Base-by-base conservation (phyloP, 1,140 invertebrate genomes). In the Drosophila nebulosa region DNA sequence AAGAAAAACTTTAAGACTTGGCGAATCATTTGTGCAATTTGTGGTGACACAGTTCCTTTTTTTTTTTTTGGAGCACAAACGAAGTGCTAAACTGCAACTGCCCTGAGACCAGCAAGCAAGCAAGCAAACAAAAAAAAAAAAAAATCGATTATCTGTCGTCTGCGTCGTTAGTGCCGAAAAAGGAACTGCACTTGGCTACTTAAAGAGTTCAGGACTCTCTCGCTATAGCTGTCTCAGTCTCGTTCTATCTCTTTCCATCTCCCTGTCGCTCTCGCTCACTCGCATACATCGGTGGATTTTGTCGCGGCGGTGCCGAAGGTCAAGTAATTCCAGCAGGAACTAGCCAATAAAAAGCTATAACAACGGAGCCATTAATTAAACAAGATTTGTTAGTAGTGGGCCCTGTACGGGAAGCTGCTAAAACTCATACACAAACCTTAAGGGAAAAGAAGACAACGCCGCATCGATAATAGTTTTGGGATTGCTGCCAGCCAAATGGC, bases 361-460 rank as follows among this genome's bases (percentile, higher is more conserved):
- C 85, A 91, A 91, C 90, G 90, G 90, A 91, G 90, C 89, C 90
- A 74, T 24, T 84, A 79, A 74, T 58, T 46, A 64, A 75, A 64
- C 71, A 71, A 60, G 64, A 83, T 53, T 72, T 77, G 69, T 64
- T 65, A 71, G 52, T 78, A 67, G 50, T 80, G 77, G 62, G 74
- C 68, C 74, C 70, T 52, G 74, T 56, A 56, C 74, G 64, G 62
- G 78, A 81, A 72, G 74, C 69, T 66, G 58, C 75, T 62, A 74
- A 70, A 46, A 64, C 65, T 46, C 52, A 65, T 56, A 74, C 72
- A 60, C 67, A 68, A 59, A 60, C 57, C 27, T 50, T 78, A 55
- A 74, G 55, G 61, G 72, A 60, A 30, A 89, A 81, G 55, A 91
- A 91, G 62, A 91, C 85, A 32, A 78, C 75, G 52, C 90, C 90